Evolutionary conservation across 2,113 vertebrate genomes (phyloP), one percentile per base, ranked within the genome.

Genomic region (Python bivittatus): DNA sequence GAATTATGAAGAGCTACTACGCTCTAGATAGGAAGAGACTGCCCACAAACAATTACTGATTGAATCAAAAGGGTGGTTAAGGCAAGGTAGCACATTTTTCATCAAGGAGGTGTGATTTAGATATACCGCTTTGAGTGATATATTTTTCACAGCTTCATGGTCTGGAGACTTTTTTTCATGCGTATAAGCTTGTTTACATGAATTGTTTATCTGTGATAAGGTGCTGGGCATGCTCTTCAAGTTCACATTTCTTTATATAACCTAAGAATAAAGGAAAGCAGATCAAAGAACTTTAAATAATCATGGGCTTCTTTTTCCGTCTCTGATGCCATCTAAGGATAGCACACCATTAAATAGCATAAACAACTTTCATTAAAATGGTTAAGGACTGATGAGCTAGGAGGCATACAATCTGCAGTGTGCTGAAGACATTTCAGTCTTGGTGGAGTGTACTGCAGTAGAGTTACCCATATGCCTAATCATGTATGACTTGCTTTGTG

Each of bases 91-190:
- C 42, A 84, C 84, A 53, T 79, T 84, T 89, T 92, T 92, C 57
- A 54, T 92, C n/a, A 38, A 88, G 33, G 38, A 2, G 17, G 23
- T 17, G 23, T 29, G 68, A 23, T 57, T 92, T 88, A 88, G 54
- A 84, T 38, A 60, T 25, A 52, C 25, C 9, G 25, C 0, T 44
- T 38, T 79, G 25, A 79, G 48, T 89, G 48, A 85, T 54, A 22
- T 54, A 48, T n/a, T 88, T 48, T 89, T 92, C 72, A 85, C 88
- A 92, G 91, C 44, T 85, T 57, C 38, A 85, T 64, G 48, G 79
- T 88, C 91, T 89, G 72, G 48, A 92, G 88, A 48, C 53, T 89
- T n/a, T 72, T 92, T 89, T 88, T 42, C 17, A 64, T 89, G 57
- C 85, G 79, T 64, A 85, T 85, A 89, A 85, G 88, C 88, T 84